Percentiles rank a stretch among this genome's conserved stretches.
Evolutionary conservation across 2,888 invertebrate genomes (phyloP).

Genomic region (Maniola hyperantus): DNA sequence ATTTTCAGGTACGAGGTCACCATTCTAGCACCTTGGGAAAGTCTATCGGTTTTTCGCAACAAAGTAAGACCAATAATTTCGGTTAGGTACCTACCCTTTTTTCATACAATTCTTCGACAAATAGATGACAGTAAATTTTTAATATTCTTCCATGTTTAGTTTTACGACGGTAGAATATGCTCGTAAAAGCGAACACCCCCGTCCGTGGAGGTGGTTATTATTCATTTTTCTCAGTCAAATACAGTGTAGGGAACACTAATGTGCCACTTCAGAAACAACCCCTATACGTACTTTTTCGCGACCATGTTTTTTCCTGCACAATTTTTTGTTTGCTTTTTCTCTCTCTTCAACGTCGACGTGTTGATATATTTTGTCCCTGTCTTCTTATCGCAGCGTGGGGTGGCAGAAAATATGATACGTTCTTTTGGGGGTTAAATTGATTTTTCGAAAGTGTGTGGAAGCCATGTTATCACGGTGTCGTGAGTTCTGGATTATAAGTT

Average conservation of each 20-base stretch:
- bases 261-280: constrained; percentile 73
- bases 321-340: constrained; percentile 70
- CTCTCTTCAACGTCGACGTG: constrained; percentile 44
- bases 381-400: constrained; percentile 70
- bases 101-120: constrained; percentile 15
- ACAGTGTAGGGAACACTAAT: constrained; percentile 72
- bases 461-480: constrained; percentile 67
- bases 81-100: neutral
- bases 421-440: constrained; percentile 79
- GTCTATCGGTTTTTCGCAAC: neutral
- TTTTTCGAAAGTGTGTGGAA: constrained; percentile 75
- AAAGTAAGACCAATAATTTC: neutral
- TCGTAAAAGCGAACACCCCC: constrained; percentile 59
- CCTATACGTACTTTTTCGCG: constrained; percentile 73
- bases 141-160: constrained; percentile 48
- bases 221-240: constrained; percentile 76
- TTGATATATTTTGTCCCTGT: constrained; percentile 50
- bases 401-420: constrained; percentile 81
- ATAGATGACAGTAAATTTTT: constrained; percentile 40
- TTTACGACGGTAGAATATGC: constrained; percentile 61
- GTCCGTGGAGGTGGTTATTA: constrained; percentile 63
- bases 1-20: too few species aligned
- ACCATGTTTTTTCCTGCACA: constrained; percentile 78
- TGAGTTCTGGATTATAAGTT: constrained; percentile 27
- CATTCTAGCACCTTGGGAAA: too few species aligned